These are phyloP conservation scores for Passer montanus DNA, from an alignment of 2,113 vertebrate genomes.

Conservation along the genomic window DNA sequence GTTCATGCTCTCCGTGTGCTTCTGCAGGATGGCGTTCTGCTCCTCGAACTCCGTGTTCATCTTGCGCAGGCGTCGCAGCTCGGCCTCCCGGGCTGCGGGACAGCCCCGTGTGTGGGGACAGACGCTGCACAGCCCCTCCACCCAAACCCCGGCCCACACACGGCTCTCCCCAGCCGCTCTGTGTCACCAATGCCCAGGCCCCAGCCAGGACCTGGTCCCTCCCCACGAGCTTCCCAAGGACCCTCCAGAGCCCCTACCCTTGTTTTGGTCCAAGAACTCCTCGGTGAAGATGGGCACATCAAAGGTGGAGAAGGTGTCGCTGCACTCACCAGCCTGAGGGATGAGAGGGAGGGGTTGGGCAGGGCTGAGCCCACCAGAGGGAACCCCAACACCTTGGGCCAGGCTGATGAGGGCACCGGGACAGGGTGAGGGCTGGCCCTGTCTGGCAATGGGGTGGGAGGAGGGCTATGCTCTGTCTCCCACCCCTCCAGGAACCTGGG, in stretches of 20 bases:
- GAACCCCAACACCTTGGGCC: not conserved
- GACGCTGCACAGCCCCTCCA: rapidly evolving
- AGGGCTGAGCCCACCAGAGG: not conserved
- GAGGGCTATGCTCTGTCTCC: not conserved
- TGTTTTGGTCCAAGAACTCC: conserved; percentile 98
- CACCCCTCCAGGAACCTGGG: not conserved
- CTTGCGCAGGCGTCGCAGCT: conserved; percentile 92
- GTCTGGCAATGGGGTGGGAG: not conserved
- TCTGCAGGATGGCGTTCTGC: conserved; percentile 93
- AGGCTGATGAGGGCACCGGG: not conserved
- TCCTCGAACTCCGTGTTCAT: conserved; percentile 96
- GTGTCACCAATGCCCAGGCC: rapidly evolving
- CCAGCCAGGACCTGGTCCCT: not conserved
- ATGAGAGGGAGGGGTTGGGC: not conserved
- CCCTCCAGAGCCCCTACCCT: conserved; percentile 78
- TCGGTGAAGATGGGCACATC: conserved; percentile 97
- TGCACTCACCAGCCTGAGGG: conserved; percentile 78
- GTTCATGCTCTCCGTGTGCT: conserved; percentile 95
- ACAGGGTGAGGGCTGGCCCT: not conserved
- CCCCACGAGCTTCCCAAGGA: not conserved
- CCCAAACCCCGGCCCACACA: not conserved
- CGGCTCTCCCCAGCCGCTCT: not conserved
- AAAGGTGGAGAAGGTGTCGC: conserved; percentile 83
- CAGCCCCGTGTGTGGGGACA: rapidly evolving
- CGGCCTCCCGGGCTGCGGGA: conserved; percentile 86